Evolutionary conservation across 2,888 invertebrate species (phyloP).

Genomic region (Pyrocoelia pectoralis): DNA sequence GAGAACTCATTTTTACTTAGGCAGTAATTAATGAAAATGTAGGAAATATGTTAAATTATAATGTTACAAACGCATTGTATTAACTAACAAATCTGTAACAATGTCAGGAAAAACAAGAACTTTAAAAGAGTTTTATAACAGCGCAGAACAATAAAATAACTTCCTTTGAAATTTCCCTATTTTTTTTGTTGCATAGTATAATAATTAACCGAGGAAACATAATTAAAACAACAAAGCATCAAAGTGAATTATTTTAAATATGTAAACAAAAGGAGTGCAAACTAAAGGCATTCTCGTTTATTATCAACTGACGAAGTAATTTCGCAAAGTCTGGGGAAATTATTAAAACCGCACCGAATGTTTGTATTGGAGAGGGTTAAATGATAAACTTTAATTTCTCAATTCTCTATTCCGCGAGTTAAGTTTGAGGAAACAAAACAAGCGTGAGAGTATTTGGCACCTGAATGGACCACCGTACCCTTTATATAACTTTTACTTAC

Average conservation of each 20-base stretch:
- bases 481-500: too few species aligned
- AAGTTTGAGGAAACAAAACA: slow-evolving; percentile 36
- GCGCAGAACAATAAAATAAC: too few species aligned
- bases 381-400: slow-evolving; percentile 39
- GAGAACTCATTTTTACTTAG: too few species aligned
- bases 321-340: slow-evolving; percentile 18
- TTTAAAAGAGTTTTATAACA: too few species aligned
- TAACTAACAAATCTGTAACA: too few species aligned
- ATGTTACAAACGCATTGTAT: too few species aligned
- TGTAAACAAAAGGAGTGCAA: slow-evolving; percentile 6
- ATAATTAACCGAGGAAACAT: neutral
- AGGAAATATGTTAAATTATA: too few species aligned
- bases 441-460: slow-evolving; percentile 22
- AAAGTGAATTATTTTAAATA: slow-evolving; percentile 2
- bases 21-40: too few species aligned
- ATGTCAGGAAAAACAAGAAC: too few species aligned
- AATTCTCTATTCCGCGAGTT: slow-evolving; percentile 36
- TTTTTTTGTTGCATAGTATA: too few species aligned
- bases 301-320: slow-evolving; percentile 20
- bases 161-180: too few species aligned
- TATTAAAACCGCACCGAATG: slow-evolving; percentile 29
- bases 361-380: slow-evolving; percentile 25
- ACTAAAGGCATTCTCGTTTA: slow-evolving; percentile 12
- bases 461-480: slow-evolving; percentile 4
- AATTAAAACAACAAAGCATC: slow-evolving; percentile 6